Conservation (phyloP, 2,797 vertebrate species). For the Chloroceryle inda region DNA sequence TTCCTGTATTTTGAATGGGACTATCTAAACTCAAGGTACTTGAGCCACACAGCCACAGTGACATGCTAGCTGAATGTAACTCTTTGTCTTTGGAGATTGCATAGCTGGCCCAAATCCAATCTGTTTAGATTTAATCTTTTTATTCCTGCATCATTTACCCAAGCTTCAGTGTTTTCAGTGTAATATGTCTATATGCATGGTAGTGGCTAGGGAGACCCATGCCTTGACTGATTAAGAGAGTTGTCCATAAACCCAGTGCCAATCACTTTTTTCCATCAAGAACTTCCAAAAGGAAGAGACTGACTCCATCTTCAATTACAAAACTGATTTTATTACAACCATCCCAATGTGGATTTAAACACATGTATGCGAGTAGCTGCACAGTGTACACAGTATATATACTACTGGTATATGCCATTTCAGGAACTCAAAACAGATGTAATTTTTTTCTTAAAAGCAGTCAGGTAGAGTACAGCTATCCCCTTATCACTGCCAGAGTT, state of each 20-base stretch:
- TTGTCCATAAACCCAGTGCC: neutral
- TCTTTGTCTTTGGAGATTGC: neutral
- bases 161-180: neutral
- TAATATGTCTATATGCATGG: neutral
- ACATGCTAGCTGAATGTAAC: neutral
- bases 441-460: slow-evolving; percentile 2
- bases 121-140: neutral
- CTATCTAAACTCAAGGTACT: neutral
- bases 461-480: slow-evolving; percentile 2
- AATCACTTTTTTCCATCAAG: neutral
- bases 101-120: neutral
- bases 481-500: slow-evolving; percentile 18
- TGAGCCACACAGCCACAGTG: neutral
- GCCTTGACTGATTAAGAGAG: neutral
- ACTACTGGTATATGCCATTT: neutral
- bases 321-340: neutral
- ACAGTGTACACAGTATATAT: neutral
- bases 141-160: neutral
- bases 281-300: neutral
- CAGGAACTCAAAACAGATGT: slow-evolving; percentile 36
- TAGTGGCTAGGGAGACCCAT: neutral
- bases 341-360: neutral
- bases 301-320: slow-evolving; percentile 9
- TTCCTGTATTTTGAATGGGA: neutral
- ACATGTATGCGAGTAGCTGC: neutral